A percentile compares a stretch with the other conserved stretches of the same genome.
These are phyloP conservation scores for Hippocampus abdominalis DNA, from an alignment of 2,113 vertebrate genomes.

Conservation along the genomic window DNA sequence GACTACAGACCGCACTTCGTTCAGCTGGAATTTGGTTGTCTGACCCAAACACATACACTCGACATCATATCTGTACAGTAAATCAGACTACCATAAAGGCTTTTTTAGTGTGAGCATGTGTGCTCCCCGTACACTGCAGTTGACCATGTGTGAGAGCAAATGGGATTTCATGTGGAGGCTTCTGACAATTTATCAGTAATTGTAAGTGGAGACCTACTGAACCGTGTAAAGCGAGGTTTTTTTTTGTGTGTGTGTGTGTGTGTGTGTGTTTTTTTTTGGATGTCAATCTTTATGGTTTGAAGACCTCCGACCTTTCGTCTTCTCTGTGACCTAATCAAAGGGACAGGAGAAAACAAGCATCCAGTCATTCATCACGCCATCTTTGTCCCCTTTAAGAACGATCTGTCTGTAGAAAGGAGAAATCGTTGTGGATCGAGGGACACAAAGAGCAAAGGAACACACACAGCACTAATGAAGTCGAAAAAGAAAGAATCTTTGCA, in stretches of 20 bases:
- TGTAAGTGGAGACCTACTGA: constrained; percentile 62
- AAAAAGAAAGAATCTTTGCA: constrained; percentile 37
- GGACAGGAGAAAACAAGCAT: constrained; percentile 62
- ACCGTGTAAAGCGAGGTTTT: constrained; percentile 60
- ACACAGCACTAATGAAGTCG: constrained; percentile 24
- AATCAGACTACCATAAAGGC: constrained; percentile 8
- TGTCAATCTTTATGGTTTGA: constrained; percentile 55
- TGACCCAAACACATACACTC: constrained; percentile 34
- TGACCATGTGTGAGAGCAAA: constrained; percentile 30
- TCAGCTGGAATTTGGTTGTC: constrained; percentile 57
- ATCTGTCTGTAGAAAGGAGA: constrained; percentile 53
- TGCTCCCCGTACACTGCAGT: neutral
- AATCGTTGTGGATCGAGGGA: constrained; percentile 60
- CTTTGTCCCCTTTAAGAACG: constrained; percentile 62
- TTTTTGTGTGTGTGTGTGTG: neutral
- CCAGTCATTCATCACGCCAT: constrained; percentile 66
- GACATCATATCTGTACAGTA: constrained; percentile 19
- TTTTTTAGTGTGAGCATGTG: constrained; percentile 12
- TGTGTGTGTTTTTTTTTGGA: constrained; percentile 36
- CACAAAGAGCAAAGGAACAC: constrained; percentile 40
- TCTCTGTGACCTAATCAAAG: constrained; percentile 69
- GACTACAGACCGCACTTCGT: constrained; percentile 57
- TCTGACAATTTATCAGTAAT: constrained; percentile 59
- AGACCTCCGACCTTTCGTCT: constrained; percentile 57
- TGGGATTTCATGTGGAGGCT: constrained; percentile 33